Evolutionary conservation across 2,797 vertebrate genomes (phyloP).

Genomic region (Phataginus tetradactyla): DNA sequence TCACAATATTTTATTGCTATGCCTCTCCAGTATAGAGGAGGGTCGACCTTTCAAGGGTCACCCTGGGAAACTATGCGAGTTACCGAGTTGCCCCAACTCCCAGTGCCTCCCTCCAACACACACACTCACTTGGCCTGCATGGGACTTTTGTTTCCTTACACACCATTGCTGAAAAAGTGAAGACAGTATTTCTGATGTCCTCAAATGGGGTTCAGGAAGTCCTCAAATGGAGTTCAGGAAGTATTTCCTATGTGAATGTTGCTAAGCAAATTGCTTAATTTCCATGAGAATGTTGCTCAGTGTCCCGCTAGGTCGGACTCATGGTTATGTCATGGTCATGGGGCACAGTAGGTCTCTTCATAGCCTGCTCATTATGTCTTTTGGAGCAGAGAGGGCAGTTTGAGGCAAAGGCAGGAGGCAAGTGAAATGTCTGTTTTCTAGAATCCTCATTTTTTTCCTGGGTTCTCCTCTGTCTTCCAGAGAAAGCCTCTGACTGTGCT

Average conservation of each 20-base stretch:
- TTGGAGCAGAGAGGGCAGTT: not conserved
- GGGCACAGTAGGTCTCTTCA: not conserved
- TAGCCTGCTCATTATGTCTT: not conserved
- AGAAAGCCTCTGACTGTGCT: not conserved
- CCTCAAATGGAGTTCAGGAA: not conserved
- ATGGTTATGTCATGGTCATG: no score
- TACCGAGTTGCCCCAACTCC: not conserved
- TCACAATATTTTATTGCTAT: not conserved
- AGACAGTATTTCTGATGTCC: not conserved
- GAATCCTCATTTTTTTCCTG: not conserved
- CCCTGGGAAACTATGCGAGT: not conserved
- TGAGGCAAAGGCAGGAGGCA: not conserved
- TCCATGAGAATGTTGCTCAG: not conserved
- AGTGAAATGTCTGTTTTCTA: constrained; percentile 24
- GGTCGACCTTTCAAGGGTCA: not conserved
- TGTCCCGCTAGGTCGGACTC: not conserved
- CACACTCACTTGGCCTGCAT: not conserved
- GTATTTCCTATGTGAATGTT: not conserved
- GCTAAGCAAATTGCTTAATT: not conserved
- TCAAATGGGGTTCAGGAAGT: no score
- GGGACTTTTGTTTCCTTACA: not conserved
- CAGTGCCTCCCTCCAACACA: not conserved
- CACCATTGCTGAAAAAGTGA: not conserved
- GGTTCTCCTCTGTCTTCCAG: not conserved
- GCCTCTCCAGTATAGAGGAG: not conserved